Evolutionary conservation across 2,797 vertebrate genomes (phyloP), one percentile per base, ranked within the genome.

Genomic region (Gila robusta): DNA sequence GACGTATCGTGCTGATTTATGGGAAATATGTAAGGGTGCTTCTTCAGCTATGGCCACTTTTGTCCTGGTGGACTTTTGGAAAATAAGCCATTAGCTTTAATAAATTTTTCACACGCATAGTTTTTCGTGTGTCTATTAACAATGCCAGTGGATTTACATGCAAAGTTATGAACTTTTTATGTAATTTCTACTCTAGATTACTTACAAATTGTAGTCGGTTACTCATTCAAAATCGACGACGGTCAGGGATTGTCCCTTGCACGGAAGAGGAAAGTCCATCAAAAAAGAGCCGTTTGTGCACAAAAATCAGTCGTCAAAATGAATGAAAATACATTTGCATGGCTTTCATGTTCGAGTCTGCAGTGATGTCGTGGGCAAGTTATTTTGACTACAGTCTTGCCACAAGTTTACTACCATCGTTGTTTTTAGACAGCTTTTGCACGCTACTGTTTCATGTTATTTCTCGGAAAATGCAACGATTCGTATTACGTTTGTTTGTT

Each of bases 221-320:
- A 52, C 5, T 52, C 49, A 17, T 52, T 52, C 17, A 19, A 52
- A 52, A 52, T 49, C 14, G 47, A 16, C 4, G 47, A 16, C 64
- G 37, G 28, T 71, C 28, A 56, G 91, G 93, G 92, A 83, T 90
- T 89, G 92, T 90, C 92, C 91, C 92, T 87, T 89, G 72, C 82
- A 70, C 87, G 90, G 88, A 90, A 90, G 87, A 89, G 92, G 94
- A 92, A 93, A 94, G 88, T 83, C 49, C 86, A 90, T 92, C 89
- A 12, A 89, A 91, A 94, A 93, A 87, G 81, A 54, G 86, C 87
- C 92, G 90, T 94, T 94, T 91, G 94, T 90, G 91, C 80, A 85
- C 89, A 86, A 59, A 87, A 28, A 47, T 71, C 82, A 90, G 88
- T 87, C 91, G 77, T 87, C 87, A 92, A 85, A 90, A 88, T 89